These are phyloP conservation scores for Drosophila nigrodunni DNA, from an alignment of 1,140 invertebrate genomes.

Conservation along the genomic window DNA sequence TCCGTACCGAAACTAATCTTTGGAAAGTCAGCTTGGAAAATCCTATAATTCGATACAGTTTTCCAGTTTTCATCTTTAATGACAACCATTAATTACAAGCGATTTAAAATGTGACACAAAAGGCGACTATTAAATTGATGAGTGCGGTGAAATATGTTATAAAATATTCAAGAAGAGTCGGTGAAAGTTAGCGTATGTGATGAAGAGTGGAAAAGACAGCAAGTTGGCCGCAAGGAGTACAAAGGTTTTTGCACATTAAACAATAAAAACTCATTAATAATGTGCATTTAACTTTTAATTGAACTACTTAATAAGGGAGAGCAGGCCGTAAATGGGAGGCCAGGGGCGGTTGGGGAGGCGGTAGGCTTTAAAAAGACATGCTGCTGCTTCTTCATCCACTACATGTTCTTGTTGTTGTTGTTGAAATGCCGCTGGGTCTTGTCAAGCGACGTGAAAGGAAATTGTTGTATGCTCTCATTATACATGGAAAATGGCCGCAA, in stretches of 20 bases:
- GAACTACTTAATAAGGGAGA: slow-evolving; percentile 73
- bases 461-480: slow-evolving; percentile 58
- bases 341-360: neutral
- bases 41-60: slow-evolving; percentile 19
- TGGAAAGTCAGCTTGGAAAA: neutral
- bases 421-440: slow-evolving; percentile 44
- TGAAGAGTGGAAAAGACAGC: neutral
- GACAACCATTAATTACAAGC: slow-evolving; percentile 48
- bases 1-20: neutral
- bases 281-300: slow-evolving; percentile 82
- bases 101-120: slow-evolving; percentile 54
- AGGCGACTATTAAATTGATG: slow-evolving; percentile 38
- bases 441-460: slow-evolving; percentile 51
- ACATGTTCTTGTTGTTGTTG: slow-evolving; percentile 10
- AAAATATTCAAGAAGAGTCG: slow-evolving; percentile 60
- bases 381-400: neutral
- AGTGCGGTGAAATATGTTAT: slow-evolving; percentile 52
- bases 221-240: slow-evolving; percentile 53
- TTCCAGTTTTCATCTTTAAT: slow-evolving; percentile 9
- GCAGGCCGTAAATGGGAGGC: neutral
- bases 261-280: slow-evolving; percentile 83
- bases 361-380: slow-evolving; percentile 22
- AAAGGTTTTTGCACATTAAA: slow-evolving; percentile 66
- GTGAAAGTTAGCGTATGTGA: slow-evolving; percentile 29
- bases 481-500: slow-evolving; percentile 55